Evolutionary conservation across 2,797 vertebrate genomes (phyloP), one percentile per base, ranked within the genome.

Genomic region (Eidolon dupreanum): DNA sequence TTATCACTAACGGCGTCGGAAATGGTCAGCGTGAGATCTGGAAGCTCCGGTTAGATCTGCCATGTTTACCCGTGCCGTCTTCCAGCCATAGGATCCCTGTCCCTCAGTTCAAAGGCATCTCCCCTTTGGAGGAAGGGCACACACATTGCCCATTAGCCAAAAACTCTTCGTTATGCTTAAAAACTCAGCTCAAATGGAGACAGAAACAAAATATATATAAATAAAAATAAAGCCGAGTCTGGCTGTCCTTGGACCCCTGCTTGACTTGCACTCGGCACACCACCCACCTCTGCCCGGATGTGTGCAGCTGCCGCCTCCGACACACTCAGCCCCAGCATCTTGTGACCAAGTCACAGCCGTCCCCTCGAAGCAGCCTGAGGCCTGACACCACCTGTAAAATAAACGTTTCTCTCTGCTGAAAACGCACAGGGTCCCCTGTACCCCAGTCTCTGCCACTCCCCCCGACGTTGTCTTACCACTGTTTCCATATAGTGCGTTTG

Each of bases 361-460:
- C 11, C 17, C 55, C 11, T 55, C 6, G 46, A 74, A 61, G 75
- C 7, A 1, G 55, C 65, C 83, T 0, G 57, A 82, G 81, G 73
- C 73, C 83, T 0, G 0, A 71, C 66, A 61, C 74, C 96, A 92
- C 74, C 2, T 41, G 77, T 66, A n/a, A 17, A 8, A 55, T 53
- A 78, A 89, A 28, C 1, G 15, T 6, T 51, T 15, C 70, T 68
- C 26, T 0, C 36, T 17, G 51, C 63, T 49, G 91, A 75, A 89
- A 96, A 86, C 0, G 3, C 24, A 0, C 43, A 15, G 66, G 93
- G 49, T 28, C 92, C 51, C 70, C 90, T 88, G 89, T 51, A 71
- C 95, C 87, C 82, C 13, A 2, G 16, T 66, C 75, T 91, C 94
- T 55, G 87, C 92, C 93, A 63, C 92, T 24, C 88, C 82, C 93